Base-by-base conservation (phyloP, 2,888 invertebrate species). In the Sphaerophoria taeniata region DNA sequence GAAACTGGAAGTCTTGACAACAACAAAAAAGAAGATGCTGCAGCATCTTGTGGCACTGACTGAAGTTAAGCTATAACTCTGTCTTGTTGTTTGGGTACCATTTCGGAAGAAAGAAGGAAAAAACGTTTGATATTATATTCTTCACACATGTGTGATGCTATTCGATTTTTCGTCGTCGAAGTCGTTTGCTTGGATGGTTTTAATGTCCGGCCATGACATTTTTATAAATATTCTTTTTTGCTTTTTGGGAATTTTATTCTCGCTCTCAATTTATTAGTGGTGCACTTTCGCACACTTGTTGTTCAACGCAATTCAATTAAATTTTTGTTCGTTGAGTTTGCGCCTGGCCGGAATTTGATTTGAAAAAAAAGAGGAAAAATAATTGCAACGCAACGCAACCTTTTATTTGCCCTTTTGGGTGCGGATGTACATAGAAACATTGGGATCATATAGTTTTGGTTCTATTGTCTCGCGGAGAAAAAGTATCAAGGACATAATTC, bases 241-340 rank as follows among this genome's bases (percentile, higher is more conserved):
- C n/a, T 9, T 43, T 3, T 43, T 43, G 12, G 9, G 12, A 3
- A 9, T 7, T n/a, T 33, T 36, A 36, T 36, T 56, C 14, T 72
- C 72, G 47, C 49, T 72, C 72, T 43, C 60, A 51, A 79, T 84
- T 75, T 75, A 78, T 84, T 72, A 69, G 79, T 75, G 83, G 79
- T 79, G 84, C 79, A 79, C 71, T 84, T 84, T 85, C 34, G 80
- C 80, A 85, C 85, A 85, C 85, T 85, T 85, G 85, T 85, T 85
- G 85, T 85, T 85, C 63, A 72, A 80, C 72, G 75, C 84, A 76
- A 80, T 79, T 79, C 79, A 79, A 79, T 84, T 80, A 56, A 58
- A 7, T 24, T 24, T 39, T 6, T 39, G 12, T 63, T 85, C 85
- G 85, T 85, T 12, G 85, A 85, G 85, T 85, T 85, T 85, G 85